phyloP scores from a whole-genome alignment of 1,140 invertebrate genomes.

The Sitophilus oryzae region DNA sequence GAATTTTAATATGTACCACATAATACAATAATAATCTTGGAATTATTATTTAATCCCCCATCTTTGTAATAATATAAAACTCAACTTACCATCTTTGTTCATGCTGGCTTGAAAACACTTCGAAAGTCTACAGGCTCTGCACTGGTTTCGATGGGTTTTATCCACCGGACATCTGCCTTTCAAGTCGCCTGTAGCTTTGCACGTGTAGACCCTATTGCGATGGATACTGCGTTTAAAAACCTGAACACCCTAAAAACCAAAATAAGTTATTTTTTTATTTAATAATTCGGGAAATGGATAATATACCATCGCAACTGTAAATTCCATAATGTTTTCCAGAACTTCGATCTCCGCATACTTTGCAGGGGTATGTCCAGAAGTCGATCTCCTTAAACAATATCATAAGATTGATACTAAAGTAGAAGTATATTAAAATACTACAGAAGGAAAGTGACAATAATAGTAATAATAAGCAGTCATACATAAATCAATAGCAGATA shows the following conservation, averaged over 20 bases:
- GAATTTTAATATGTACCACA: too few relatives aligned
- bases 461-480: too few relatives aligned
- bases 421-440: too few relatives aligned
- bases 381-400: constrained; percentile 70
- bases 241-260: constrained; percentile 74
- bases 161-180: constrained; percentile 93
- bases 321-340: constrained; percentile 97
- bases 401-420: too few relatives aligned
- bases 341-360: constrained; percentile 93
- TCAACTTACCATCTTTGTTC: constrained; percentile 94
- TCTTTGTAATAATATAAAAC: neutral
- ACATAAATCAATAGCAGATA: too few relatives aligned
- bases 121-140: constrained; percentile 88
- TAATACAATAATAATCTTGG: too few relatives aligned
- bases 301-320: constrained; percentile 90
- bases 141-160: constrained; percentile 96
- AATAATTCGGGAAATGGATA: neutral
- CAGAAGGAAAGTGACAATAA: too few relatives aligned
- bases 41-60: constrained; percentile 2
- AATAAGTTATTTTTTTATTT: neutral
- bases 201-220: constrained; percentile 90
- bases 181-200: constrained; percentile 87
- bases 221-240: constrained; percentile 95
- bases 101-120: constrained; percentile 97
- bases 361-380: constrained; percentile 90